Base-by-base conservation (phyloP, 1,140 invertebrate species). In the Drosophila erecta region DNA sequence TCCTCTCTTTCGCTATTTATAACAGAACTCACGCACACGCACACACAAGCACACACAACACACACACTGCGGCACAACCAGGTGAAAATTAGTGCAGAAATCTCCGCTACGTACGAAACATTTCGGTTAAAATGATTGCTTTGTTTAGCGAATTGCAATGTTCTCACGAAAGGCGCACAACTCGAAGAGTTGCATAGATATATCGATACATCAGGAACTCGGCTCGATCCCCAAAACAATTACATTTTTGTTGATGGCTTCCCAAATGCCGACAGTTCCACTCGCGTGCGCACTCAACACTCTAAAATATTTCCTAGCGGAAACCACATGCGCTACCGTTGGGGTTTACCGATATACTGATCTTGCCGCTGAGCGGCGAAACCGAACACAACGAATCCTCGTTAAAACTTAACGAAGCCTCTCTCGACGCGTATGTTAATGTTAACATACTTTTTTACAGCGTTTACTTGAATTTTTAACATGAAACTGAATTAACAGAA, bases 21-120 rank as follows among this genome's bases (percentile, higher is more conserved):
- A 87, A 73, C 74, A 83, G 61, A 89, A 69, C 51, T 49, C 78
- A 81, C 81, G 56, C 81, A 79, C 83, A 61, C 66, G 59, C 56
- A 22, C 47, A 47, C 40, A 30, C 8, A 10, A 7, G 8, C 30
- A 8, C 24, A 24, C 4, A 24, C 33, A 7, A 71, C 81, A 65
- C 65, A 62, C 55, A 22, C 41, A 49, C 35, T 35, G 35, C 47
- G 47, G 56, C 76, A 75, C 62, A 49, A 58, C 54, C 83, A 87
- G 83, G 83, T 87, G 79, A 73, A 87, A 89, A 87, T 79, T 76
- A 66, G 76, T 79, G 84, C 84, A 83, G 76, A 81, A 79, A 67
- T 76, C 70, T 71, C 49, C 15, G 69, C 49, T 14, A n/a, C n/a
- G n/a, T n/a, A 40, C 50, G 15, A 56, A 56, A 40, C 17, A 49